Conservation (phyloP, 2,888 invertebrate genomes). For the Drosophila ezoana region DNA sequence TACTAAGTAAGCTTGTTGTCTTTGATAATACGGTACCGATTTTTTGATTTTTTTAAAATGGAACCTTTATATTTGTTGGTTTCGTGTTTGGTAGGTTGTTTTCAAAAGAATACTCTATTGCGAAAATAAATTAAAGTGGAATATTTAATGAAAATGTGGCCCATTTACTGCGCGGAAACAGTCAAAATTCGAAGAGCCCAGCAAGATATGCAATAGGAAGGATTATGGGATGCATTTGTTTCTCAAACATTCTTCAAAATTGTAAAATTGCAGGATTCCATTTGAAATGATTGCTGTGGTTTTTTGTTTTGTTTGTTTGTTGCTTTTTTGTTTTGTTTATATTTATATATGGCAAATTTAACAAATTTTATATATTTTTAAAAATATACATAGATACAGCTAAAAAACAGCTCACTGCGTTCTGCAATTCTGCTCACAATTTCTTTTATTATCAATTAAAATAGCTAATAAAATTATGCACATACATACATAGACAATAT, state of each 20-base stretch:
- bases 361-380: slow-evolving; percentile 69
- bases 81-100: too few relatives aligned
- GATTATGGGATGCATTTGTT: too few relatives aligned
- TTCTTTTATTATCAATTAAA: slow-evolving; percentile 44
- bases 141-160: too few relatives aligned
- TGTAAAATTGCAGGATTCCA: too few relatives aligned
- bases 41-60: not conserved
- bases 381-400: slow-evolving; percentile 74
- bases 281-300: too few relatives aligned
- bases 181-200: too few relatives aligned
- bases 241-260: too few relatives aligned
- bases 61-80: not conserved
- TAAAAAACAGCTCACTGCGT: slow-evolving; percentile 55
- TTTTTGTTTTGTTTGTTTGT: slow-evolving; percentile 4
- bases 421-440: slow-evolving; percentile 43
- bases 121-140: too few relatives aligned
- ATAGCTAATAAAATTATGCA: slow-evolving; percentile 54
- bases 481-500: slow-evolving; percentile 34
- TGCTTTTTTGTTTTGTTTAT: slow-evolving; percentile 52
- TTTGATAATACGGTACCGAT: not conserved
- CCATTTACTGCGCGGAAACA: too few relatives aligned
- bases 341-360: slow-evolving; percentile 81
- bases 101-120: too few relatives aligned
- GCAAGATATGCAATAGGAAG: too few relatives aligned
- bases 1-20: slow-evolving; percentile 9